phyloP scores from a whole-genome alignment of 2,888 invertebrate genomes.

The Dendrolimus pini region DNA sequence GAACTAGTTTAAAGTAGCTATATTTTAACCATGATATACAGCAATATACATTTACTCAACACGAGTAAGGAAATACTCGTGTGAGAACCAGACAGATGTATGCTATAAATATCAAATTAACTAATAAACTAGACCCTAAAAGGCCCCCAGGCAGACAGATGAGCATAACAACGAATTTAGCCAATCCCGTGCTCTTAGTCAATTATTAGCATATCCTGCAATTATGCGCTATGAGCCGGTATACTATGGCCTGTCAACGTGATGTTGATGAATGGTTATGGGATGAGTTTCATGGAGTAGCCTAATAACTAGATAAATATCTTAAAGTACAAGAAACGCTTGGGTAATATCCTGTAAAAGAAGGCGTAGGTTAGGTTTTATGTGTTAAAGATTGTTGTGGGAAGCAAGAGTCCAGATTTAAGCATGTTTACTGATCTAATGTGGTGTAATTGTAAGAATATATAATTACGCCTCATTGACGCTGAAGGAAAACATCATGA shows the following conservation, averaged over 20 bases:
- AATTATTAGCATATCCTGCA: constrained; percentile 71
- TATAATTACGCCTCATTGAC: no score
- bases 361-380: no score
- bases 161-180: constrained; percentile 25
- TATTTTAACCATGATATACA: no score
- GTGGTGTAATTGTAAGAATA: no score
- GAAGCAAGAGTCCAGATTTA: no score
- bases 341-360: no score
- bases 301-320: no score
- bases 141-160: constrained; percentile 4
- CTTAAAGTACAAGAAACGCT: no score
- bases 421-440: no score
- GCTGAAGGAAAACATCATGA: no score
- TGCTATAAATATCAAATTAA: background rate
- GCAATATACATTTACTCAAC: background rate
- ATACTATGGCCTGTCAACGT: constrained; percentile 13
- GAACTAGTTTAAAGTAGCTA: no score
- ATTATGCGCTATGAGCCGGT: constrained; percentile 40
- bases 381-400: no score
- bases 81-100: background rate
- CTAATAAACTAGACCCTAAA: constrained; percentile 1
- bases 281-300: background rate
- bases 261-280: background rate
- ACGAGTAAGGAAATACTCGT: background rate
- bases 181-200: constrained; percentile 49